Evolutionary conservation across 2,888 invertebrate genomes (phyloP).

Genomic region (Campoplex nolae): DNA sequence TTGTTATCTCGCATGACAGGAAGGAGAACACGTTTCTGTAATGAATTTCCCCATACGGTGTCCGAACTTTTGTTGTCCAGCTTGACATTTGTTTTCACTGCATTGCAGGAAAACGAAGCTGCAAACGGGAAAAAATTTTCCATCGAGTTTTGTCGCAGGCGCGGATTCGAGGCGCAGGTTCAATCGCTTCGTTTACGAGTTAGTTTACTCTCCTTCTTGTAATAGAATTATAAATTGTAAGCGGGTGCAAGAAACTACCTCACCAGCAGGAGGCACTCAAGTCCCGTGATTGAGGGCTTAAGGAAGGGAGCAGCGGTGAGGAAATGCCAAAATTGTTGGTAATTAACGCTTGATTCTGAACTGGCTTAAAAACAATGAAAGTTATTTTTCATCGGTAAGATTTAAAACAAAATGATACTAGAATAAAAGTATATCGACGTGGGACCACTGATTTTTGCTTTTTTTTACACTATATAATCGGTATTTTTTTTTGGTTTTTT

Average conservation of each 20-base stretch:
- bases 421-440: not conserved
- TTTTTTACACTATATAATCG: too few species aligned
- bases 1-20: too few species aligned
- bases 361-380: not conserved
- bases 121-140: slow-evolving; percentile 51
- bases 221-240: slow-evolving; percentile 78
- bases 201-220: slow-evolving; percentile 70
- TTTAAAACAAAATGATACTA: not conserved
- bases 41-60: not conserved
- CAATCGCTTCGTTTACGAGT: slow-evolving; percentile 68
- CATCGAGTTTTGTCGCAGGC: slow-evolving; percentile 48
- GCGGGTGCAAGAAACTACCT: slow-evolving; percentile 74
- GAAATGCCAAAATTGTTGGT: slow-evolving; percentile 61
- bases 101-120: slow-evolving; percentile 25
- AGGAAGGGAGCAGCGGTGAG: slow-evolving; percentile 45
- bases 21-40: not conserved
- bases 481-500: too few species aligned
- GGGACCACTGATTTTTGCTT: too few species aligned
- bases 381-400: not conserved
- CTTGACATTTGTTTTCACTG: slow-evolving; percentile 10
- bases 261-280: slow-evolving; percentile 53
- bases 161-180: slow-evolving; percentile 41
- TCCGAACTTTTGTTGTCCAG: not conserved
- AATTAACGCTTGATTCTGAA: slow-evolving; percentile 58
- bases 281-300: slow-evolving; percentile 44